A percentile compares a stretch with the other conserved stretches of the same genome.
phyloP scores from a whole-genome alignment of 2,797 vertebrate species.

The Tamandua tetradactyla region DNA sequence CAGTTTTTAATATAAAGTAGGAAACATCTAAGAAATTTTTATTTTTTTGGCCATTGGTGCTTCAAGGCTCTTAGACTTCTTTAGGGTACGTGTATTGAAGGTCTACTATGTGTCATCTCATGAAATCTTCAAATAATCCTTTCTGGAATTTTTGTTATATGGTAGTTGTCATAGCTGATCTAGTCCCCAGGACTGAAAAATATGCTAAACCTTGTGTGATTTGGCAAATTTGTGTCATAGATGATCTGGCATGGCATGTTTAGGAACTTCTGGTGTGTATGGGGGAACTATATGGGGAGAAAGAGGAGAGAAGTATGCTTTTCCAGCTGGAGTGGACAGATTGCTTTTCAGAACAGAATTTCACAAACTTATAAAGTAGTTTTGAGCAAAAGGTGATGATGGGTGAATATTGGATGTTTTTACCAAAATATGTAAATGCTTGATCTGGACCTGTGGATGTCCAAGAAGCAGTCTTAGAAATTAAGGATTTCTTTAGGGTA shows the following conservation, averaged over 20 bases:
- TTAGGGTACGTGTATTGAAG: neutral
- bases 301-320: too few species aligned
- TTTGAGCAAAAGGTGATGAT: slow-evolving; percentile 38
- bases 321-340: slow-evolving; percentile 22
- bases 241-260: too few species aligned
- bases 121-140: neutral
- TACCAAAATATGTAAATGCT: slow-evolving; percentile 68
- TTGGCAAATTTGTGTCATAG: too few species aligned
- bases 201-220: too few species aligned
- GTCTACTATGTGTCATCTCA: neutral
- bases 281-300: too few species aligned
- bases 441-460: slow-evolving; percentile 21
- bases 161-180: too few species aligned
- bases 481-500: slow-evolving; percentile 45
- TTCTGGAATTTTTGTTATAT: too few species aligned
- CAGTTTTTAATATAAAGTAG: neutral
- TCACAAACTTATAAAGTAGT: neutral
- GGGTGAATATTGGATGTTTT: slow-evolving; percentile 8
- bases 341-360: slow-evolving; percentile 50
- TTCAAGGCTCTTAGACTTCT: neutral
- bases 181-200: too few species aligned
- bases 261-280: too few species aligned
- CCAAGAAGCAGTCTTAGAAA: slow-evolving; percentile 49
- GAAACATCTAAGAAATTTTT: neutral
- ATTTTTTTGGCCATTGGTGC: neutral